Evolutionary conservation across 1,140 invertebrate genomes (phyloP), one percentile per base, ranked within the genome.

Genomic region (Eriocheir sinensis): DNA sequence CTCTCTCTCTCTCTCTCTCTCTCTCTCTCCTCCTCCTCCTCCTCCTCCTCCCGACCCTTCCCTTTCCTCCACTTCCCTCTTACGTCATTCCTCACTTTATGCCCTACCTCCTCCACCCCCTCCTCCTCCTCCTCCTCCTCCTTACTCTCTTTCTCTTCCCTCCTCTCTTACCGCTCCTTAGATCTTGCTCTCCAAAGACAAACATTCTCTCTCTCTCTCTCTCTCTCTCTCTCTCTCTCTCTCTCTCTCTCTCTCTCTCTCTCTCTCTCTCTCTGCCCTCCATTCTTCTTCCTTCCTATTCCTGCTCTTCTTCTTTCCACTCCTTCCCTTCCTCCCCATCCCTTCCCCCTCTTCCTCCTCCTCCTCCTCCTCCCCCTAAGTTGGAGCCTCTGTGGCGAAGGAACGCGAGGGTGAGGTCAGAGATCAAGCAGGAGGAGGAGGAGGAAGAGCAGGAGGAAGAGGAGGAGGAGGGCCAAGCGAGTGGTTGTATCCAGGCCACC

Each of bases 131-230:
- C 60, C 27, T 72, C 60, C 27, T 72, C 60, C 60, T 72, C 60
- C 60, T 72, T n/a, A 21, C n/a, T n/a, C 27, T 72, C 60, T 21
- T 72, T n/a, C 60, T 72, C 21, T 72, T 21, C 27, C 21, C 53
- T 27, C 53, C 27, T 72, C 60, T 72, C 21, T 72, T 72, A 72
- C 60, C 60, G 17, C 60, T 72, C 60, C 27, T 72, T 72, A 72
- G 60, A 72, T 72, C 60, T 72, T 72, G 27, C 60, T 72, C 60
- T 72, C 60, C 60, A 72, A 72, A 72, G 60, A 72, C 60, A 72
- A 72, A 72, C 60, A 72, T 72, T 72, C 60, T 72, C 60, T 72
- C 60, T 72, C 60, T 72, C 60, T 72, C 60, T 72, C 60, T 72
- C 60, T 72, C 60, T 72, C 60, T 53, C 60, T 72, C 60, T 72